A percentile compares a stretch with the other conserved stretches of the same genome.
Evolutionary conservation across 2,113 vertebrate genomes (phyloP).

Genomic region (Anarrhichthys ocellatus): DNA sequence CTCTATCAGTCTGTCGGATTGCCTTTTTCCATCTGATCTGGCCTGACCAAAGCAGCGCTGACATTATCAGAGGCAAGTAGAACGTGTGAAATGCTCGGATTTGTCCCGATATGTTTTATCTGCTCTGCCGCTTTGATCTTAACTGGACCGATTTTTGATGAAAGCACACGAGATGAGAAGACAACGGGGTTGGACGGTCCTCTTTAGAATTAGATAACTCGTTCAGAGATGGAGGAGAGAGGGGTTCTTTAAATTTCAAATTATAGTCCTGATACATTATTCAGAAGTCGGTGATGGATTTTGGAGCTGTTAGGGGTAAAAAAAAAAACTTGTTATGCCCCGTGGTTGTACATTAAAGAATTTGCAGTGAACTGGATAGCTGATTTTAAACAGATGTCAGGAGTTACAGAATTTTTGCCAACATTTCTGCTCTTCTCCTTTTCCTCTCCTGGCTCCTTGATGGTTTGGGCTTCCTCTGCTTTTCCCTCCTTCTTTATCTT

Average conservation of each 20-base stretch:
- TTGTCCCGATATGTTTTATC: slow-evolving; percentile 53
- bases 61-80: slow-evolving; percentile 51
- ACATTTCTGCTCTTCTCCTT: slow-evolving; percentile 37
- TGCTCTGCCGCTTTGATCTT: slow-evolving; percentile 44
- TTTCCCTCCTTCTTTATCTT: slow-evolving; percentile 40
- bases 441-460: slow-evolving; percentile 33
- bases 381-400: slow-evolving; percentile 35
- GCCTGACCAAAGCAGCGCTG: slow-evolving; percentile 41
- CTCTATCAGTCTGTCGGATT: slow-evolving; percentile 52
- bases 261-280: slow-evolving; percentile 5
- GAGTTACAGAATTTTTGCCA: slow-evolving; percentile 27
- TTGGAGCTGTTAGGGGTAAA: neutral
- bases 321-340: slow-evolving; percentile 20
- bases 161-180: slow-evolving; percentile 11
- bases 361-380: slow-evolving; percentile 2
- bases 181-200: slow-evolving; percentile 7
- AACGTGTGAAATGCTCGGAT: slow-evolving; percentile 38
- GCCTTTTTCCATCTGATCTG: slow-evolving; percentile 33
- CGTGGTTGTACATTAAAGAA: slow-evolving; percentile 13
- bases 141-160: slow-evolving; percentile 32
- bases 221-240: neutral
- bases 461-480: slow-evolving; percentile 20
- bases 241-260: slow-evolving; percentile 15
- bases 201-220: neutral
- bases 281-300: slow-evolving; percentile 11